These are phyloP conservation scores for Drosophila ironensis DNA, from an alignment of 1,140 invertebrate species.

Conservation along the genomic window DNA sequence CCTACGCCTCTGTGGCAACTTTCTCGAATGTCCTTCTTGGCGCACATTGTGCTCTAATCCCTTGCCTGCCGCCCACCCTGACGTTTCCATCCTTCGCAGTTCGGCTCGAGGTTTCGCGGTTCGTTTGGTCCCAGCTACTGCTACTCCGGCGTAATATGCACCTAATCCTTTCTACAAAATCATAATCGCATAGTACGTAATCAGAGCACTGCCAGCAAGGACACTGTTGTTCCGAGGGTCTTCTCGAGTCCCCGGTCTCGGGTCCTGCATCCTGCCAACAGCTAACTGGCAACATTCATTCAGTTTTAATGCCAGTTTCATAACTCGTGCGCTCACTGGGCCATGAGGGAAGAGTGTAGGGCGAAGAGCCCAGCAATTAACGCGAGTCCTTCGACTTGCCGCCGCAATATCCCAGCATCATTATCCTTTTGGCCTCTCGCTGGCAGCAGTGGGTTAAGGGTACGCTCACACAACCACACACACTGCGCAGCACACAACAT, in stretches of 20 bases:
- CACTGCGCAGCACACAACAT: background rate
- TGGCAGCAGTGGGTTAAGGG: constrained; percentile 30
- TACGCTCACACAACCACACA: constrained; percentile 8
- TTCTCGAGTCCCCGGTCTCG: background rate
- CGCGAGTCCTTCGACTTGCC: constrained; percentile 52
- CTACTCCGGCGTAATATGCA: constrained; percentile 68
- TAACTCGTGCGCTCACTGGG: constrained; percentile 74
- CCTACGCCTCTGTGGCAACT: background rate
- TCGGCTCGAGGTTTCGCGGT: constrained; percentile 64
- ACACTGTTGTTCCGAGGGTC: constrained; percentile 36
- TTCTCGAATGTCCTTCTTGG: constrained; percentile 3
- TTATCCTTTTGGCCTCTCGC: constrained; percentile 40
- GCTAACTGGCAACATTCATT: constrained; percentile 55
- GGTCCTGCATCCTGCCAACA: constrained; percentile 29
- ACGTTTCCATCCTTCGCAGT: constrained; percentile 1
- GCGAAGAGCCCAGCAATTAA: constrained; percentile 63
- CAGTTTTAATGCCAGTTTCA: constrained; percentile 73
- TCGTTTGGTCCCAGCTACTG: constrained; percentile 56
- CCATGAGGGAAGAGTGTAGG: constrained; percentile 37
- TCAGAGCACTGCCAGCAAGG: constrained; percentile 67
- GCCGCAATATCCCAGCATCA: constrained; percentile 42
- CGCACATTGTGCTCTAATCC: constrained; percentile 13
- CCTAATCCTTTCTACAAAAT: constrained; percentile 78
- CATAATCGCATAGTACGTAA: constrained; percentile 74
- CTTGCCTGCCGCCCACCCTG: background rate